Conservation (phyloP, 2,113 vertebrate species). For the Barnardius zonarius region DNA sequence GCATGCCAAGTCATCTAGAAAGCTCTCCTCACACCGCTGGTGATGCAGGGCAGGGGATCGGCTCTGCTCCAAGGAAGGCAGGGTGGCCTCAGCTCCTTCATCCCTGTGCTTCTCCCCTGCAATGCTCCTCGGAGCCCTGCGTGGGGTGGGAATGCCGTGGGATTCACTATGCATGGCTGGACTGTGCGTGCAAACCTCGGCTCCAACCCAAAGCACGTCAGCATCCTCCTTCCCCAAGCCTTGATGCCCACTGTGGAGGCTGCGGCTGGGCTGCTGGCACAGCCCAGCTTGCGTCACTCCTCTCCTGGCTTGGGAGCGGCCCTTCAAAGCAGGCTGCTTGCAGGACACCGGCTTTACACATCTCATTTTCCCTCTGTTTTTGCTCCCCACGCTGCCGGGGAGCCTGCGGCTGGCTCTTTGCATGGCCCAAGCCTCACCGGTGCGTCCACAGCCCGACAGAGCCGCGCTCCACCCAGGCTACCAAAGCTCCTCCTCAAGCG, state of each 20-base stretch:
- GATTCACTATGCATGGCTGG: rapidly evolving
- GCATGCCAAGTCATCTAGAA: background rate
- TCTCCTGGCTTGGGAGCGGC: background rate
- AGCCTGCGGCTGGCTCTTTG: background rate
- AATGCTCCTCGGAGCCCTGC: rapidly evolving
- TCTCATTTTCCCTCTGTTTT: background rate
- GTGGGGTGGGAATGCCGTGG: rapidly evolving
- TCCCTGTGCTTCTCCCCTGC: rapidly evolving
- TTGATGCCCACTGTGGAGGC: rapidly evolving
- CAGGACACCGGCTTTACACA: background rate
- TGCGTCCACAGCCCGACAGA: background rate
- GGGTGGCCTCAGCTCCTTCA: background rate
- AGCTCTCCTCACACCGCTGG: background rate
- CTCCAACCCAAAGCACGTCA: background rate
- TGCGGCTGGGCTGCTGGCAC: rapidly evolving
- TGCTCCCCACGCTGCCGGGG: background rate
- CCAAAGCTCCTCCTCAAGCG: background rate
- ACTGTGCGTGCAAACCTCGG: rapidly evolving
- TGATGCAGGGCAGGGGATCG: background rate
- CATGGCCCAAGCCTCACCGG: background rate
- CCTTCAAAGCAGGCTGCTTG: background rate
- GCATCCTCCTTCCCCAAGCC: background rate
- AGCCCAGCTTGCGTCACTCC: background rate
- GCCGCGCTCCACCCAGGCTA: background rate
- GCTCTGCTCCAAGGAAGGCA: background rate